These are phyloP conservation scores for Coelopa pilipes DNA, from an alignment of 2,888 invertebrate species.

Conservation along the genomic window DNA sequence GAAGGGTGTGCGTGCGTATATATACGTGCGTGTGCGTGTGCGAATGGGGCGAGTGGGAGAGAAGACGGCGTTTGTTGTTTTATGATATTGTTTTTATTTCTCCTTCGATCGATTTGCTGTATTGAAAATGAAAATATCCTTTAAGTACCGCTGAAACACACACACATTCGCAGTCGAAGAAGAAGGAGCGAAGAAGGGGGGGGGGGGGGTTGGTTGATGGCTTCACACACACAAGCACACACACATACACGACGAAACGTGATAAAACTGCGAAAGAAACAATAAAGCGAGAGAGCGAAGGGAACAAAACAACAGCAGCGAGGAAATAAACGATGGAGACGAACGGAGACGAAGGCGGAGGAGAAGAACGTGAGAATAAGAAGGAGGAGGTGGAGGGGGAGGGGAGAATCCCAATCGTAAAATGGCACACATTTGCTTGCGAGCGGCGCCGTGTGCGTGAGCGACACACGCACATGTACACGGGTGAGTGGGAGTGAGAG, in stretches of 20 bases:
- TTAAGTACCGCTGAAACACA: conserved; percentile 39
- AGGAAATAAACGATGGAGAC: too few species aligned
- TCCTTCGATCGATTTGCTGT: conserved; percentile 36
- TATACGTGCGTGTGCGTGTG: too few species aligned
- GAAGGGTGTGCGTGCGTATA: too few species aligned
- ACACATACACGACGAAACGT: background rate
- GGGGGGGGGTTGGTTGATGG: too few species aligned
- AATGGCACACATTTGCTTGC: conserved; percentile 13
- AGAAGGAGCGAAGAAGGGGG: background rate
- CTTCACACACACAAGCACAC: background rate
- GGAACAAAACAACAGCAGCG: background rate
- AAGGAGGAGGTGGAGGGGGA: background rate
- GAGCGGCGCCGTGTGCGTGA: background rate
- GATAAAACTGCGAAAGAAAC: conserved; percentile 8
- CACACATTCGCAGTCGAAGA: conserved; percentile 8
- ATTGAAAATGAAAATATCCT: conserved; percentile 41
- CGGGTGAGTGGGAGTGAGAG: background rate
- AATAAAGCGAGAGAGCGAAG: background rate
- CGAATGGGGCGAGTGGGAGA: too few species aligned
- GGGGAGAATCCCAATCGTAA: conserved; percentile 1
- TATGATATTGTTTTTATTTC: conserved; percentile 33
- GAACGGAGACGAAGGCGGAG: background rate
- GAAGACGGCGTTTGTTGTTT: conserved; percentile 13
- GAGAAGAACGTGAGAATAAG: background rate
- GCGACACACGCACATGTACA: too few species aligned